Base-by-base conservation (phyloP, 2,113 vertebrate species). In the Tonatia bakeri region DNA sequence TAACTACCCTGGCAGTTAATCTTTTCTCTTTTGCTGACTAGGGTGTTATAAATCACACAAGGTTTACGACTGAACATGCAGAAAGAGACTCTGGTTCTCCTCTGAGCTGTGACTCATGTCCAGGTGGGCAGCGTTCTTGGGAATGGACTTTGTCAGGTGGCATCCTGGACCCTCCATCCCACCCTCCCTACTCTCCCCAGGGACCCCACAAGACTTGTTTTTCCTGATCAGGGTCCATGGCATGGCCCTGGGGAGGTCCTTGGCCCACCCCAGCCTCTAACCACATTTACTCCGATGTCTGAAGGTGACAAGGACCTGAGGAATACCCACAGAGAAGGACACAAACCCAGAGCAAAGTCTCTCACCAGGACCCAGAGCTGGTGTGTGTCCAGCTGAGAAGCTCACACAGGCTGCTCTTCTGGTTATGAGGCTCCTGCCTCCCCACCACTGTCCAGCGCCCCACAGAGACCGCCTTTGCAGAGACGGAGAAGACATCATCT, bases 401-500 rank as follows among this genome's bases (percentile, higher is more conserved):
- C 86, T 33, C 70, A 4, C 50, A 2, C 10, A 14, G 54, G 79
- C 79, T 56, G 33, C 31, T 61, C 12, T 54, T 16, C 40, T 6
- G 43, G 43, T 43, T 33, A 33, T 4, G 1, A 47, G 73, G 45
- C 0, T 76, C 59, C n/a, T 10, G 43, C 24, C 6, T 3, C 33
- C 26, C 22, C 43, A 3, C 22, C 20, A 40, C 33, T 5, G 3
- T 14, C 70, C 31, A n/a, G 86, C 11, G 4, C 10, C 33, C 76
- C 36, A 0, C 9, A 15, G 14, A 28, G 64, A 26, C 38, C 1
- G 38, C 9, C 14, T 33, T 47, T 54, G 61, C 75, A n/a, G 75
- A 80, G 33, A 33, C 2, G 0, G 8, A 8, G 4, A 17, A n/a
- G 36, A 22, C 36, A 0, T 28, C 1, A 0, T 9, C 36, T 6